Base-by-base conservation (phyloP, 1,140 invertebrate species). In the Zaprionus capensis region DNA sequence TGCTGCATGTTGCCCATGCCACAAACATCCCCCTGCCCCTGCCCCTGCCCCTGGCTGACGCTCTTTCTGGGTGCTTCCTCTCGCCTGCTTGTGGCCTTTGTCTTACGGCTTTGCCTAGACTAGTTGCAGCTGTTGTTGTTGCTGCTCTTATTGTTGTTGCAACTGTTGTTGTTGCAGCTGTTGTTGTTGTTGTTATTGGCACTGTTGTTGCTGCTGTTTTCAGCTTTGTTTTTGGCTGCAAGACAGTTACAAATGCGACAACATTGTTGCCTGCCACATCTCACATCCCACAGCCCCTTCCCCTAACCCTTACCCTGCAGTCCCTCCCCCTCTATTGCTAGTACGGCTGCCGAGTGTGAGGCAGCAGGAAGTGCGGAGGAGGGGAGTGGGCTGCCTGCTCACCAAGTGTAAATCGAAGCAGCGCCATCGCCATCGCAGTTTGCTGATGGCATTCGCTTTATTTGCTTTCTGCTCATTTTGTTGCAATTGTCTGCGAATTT, bases 231-330 rank as follows among this genome's bases (percentile, higher is more conserved):
- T 74, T 72, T 57, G 49, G 63, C 85, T 83, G 84, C 84, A 88
- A 88, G 84, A 88, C 84, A 84, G 85, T 84, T 90, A 88, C 84
- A 84, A 88, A 88, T 88, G 84, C 85, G 84, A 84, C 84, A 80
- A 88, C 84, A 88, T 90, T 88, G 84, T 88, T 88, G 81, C 84
- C 56, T 41, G 24, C 61, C n/a, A 17, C 17, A 17, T 24, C 70
- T 0, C 28, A 3, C 15, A 4, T 22, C 70, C 0, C 28, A 3
- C 15, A 4, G 24, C 5, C 28, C 44, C 17, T 34, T 4, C 44
- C 57, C 44, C 5, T 2, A 9, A 31, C 28, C 44, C 5, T 2
- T 0, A 31, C 28, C 24, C 34, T 34, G 22, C 26, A 28, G 26
- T 6, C 6, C 6, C 28, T 31, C 2, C 34, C 36, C 31, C 76